Conservation (phyloP, 2,113 vertebrate species). For the Calonectris borealis region DNA sequence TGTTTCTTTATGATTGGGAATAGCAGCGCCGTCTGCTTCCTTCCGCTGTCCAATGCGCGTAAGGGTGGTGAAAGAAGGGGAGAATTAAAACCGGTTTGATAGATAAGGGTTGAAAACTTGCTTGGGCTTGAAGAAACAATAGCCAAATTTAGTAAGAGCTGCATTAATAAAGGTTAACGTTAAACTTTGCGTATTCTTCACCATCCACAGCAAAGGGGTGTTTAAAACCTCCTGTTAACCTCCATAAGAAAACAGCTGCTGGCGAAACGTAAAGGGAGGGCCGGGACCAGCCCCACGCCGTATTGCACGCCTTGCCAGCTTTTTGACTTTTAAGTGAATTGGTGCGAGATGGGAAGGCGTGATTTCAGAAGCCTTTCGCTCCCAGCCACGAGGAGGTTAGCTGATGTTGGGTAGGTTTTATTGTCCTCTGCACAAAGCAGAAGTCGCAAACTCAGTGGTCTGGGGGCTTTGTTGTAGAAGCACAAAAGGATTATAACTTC, state of each 20-base stretch:
- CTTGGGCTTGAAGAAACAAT: not conserved
- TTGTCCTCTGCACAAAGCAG: slow-evolving; percentile 43
- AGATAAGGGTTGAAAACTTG: not conserved
- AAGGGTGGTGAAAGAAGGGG: not conserved
- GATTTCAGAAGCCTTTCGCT: not conserved
- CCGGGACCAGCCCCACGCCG: not conserved
- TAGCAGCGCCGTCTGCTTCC: slow-evolving; percentile 2
- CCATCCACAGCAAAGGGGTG: not conserved
- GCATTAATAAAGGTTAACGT: not conserved
- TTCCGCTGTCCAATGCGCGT: slow-evolving; percentile 14
- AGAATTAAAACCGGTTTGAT: not conserved
- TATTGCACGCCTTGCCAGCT: not conserved
- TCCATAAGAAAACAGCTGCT: not conserved
- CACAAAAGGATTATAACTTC: slow-evolving; percentile 32
- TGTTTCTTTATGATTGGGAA: not conserved
- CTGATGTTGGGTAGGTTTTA: not conserved
- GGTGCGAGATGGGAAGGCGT: not conserved
- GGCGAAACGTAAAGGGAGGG: not conserved
- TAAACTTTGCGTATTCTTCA: not conserved
- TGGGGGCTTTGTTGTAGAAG: slow-evolving; percentile 33
- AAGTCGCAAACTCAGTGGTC: slow-evolving; percentile 25
- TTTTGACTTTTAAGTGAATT: not conserved
- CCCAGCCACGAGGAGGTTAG: slow-evolving; percentile 34
- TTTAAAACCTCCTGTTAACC: not conserved
- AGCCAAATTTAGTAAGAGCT: not conserved